Evolutionary conservation across 2,888 invertebrate genomes (phyloP), one percentile per base, ranked within the genome.

Genomic region (Rotaria sp.): DNA sequence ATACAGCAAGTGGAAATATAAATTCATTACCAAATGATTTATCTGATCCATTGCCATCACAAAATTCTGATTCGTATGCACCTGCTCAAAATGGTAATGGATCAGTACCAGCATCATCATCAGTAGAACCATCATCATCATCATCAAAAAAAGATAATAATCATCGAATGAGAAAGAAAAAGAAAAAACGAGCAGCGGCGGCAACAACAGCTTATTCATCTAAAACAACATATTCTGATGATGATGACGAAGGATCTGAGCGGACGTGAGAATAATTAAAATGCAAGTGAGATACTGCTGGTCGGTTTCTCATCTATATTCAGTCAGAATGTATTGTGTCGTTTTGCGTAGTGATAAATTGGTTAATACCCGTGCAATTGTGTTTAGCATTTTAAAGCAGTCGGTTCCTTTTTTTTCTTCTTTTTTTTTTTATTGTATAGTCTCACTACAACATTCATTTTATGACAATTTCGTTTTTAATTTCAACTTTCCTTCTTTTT

Each of bases 321-420:
- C 13, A 15, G 67, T 67, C 67, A 67, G 67, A 67, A 67, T 67
- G 67, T 67, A 15, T n/a, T 11, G 35, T 67, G 10, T 35, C 67
- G 15, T 67, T n/a, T 67, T 67, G 67, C 35, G 67, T 67, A 35
- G 30, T 67, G 67, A 67, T 67, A 67, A 45, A 67, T 67, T 67
- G 67, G 35, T 67, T 30, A 67, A 67, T 35, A 67, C 67, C 67
- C 67, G 67, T 67, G 67, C 67, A 35, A 67, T 21, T 18, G 21
- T 35, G 21, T 67, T 2, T 67, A 67, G 35, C 67, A 35, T 67
- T 18, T 67, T 35, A 38, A 35, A 67, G 38, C 67, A 67, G 67
- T 67, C 67, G 38, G 0, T 35, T 35, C 18, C 11, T 50, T 50
- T 18, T 50, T 50, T 50, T 15, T 50, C 15, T 50, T 50, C 50